Base-by-base conservation (phyloP, 2,113 vertebrate genomes). In the Macrotis lagotis region DNA sequence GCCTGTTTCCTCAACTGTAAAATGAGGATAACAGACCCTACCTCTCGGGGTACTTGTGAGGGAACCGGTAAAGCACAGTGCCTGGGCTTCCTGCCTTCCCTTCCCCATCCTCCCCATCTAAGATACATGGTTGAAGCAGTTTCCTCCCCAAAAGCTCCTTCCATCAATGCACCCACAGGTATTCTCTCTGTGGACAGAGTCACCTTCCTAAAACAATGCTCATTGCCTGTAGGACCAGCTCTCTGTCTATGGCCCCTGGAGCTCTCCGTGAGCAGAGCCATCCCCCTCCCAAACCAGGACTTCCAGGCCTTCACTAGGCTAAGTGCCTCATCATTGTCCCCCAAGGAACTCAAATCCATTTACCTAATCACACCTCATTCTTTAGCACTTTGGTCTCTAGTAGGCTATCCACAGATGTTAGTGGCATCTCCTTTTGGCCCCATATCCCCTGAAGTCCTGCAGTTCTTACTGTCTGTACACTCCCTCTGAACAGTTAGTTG, bases 201-300 rank as follows among this genome's bases (percentile, higher is more conserved):
- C n/a, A n/a, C n/a, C n/a, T n/a, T n/a, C n/a, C n/a, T n/a, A n/a
- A n/a, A n/a, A n/a, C n/a, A n/a, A n/a, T n/a, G n/a, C n/a, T n/a
- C n/a, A 91, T 0, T 22, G 89, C 88, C 52, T 59, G 88, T 9
- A 59, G 19, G 92, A 88, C 50, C 12, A 94, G 93, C 48, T 90
- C 2, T 88, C 51, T 93, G 92, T 25, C 88, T 89, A 44, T 14
- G 94, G 48, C n/a, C 50, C 89, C 91, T 44, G 95, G 53, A 44
- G 37, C 47, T 93, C 51, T 94, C 91, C 88, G 91, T 5, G 50
- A 37, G 48, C 26, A 94, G 50, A 92, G 48, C 91, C 90, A 96
- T 89, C 51, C 59, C 66, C 90, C 48, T 55, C 66, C 22, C 94
- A 25, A 88, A 0, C 89, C 94, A 1, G 50, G 50, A 55, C 53